Evolutionary conservation across 64 coral and sea anemone species (phyloP).

Genomic region (Montipora foliosa): DNA sequence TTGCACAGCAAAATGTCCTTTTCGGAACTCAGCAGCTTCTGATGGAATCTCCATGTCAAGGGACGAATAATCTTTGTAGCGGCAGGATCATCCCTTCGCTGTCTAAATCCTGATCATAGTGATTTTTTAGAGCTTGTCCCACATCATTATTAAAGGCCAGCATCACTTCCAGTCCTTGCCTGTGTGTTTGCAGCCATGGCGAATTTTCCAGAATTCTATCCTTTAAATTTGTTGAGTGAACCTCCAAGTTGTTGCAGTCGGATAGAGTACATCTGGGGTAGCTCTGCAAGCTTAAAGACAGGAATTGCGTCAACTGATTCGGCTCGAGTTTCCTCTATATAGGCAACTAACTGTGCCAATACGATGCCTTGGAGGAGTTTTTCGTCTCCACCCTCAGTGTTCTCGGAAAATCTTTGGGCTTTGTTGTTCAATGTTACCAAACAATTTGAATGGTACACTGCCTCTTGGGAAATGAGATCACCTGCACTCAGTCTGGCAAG

Average conservation of each 20-base stretch:
- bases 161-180: constrained; percentile 55
- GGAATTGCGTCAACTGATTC: background rate
- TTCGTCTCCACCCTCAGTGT: constrained; percentile 6
- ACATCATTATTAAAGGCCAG: constrained; percentile 59
- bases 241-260: constrained; percentile 45
- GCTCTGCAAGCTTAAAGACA: constrained; percentile 40
- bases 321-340: constrained; percentile 52
- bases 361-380: constrained; percentile 56
- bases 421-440: constrained; percentile 56
- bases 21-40: too few relatives aligned
- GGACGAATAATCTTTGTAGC: constrained; percentile 52
- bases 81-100: constrained; percentile 40
- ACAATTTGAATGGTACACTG: constrained; percentile 61
- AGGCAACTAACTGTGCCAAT: constrained; percentile 46
- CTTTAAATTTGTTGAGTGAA: constrained; percentile 56
- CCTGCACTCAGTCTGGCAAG: constrained; percentile 66
- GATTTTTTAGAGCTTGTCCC: constrained; percentile 17
- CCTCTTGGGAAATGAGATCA: constrained; percentile 72
- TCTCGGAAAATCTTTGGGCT: background rate
- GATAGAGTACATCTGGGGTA: constrained; percentile 19
- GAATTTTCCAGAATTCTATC: constrained; percentile 53
- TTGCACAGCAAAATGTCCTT: too few relatives aligned
- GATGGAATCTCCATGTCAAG: too few relatives aligned
- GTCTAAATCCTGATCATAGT: constrained; percentile 27
- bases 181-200: constrained; percentile 41